These are phyloP conservation scores for Spodoptera litura DNA, from an alignment of 1,140 invertebrate genomes.

Conservation along the genomic window DNA sequence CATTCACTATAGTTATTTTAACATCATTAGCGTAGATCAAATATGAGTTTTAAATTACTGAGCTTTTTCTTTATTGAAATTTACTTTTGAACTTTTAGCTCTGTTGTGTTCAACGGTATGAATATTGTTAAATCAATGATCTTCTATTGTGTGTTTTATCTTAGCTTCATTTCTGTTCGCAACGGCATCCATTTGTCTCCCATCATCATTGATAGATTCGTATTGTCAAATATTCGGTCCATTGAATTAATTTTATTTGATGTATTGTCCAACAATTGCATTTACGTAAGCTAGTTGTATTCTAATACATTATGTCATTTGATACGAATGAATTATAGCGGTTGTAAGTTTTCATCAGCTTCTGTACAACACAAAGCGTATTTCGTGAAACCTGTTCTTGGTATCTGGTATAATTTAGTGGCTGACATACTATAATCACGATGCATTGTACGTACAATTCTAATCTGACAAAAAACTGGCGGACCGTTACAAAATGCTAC, in stretches of 20 bases:
- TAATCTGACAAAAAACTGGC: slow-evolving; percentile 60
- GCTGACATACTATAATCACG: slow-evolving; percentile 63
- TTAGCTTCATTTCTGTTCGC: background rate
- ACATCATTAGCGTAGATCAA: slow-evolving; percentile 69
- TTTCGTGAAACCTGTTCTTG: slow-evolving; percentile 37
- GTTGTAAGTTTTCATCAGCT: slow-evolving; percentile 34
- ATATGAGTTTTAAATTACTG: slow-evolving; percentile 47
- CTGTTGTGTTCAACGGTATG: background rate
- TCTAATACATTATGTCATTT: slow-evolving; percentile 33
- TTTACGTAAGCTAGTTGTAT: slow-evolving; percentile 34
- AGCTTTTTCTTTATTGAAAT: slow-evolving; percentile 23
- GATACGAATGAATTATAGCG: slow-evolving; percentile 29
- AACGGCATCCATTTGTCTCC: slow-evolving; percentile 4
- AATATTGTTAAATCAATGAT: slow-evolving; percentile 6
- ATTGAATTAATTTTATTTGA: slow-evolving; percentile 24
- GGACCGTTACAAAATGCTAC: slow-evolving; percentile 56
- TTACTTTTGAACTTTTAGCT: slow-evolving; percentile 18
- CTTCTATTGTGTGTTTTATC: slow-evolving; percentile 15
- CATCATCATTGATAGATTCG: slow-evolving; percentile 11
- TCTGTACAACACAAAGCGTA: slow-evolving; percentile 6
- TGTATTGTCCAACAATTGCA: slow-evolving; percentile 31
- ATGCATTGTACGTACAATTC: slow-evolving; percentile 63
- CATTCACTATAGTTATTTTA: slow-evolving; percentile 74
- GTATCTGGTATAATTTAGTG: slow-evolving; percentile 58
- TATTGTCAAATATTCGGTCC: slow-evolving; percentile 39